Base-by-base conservation (phyloP, 2,888 invertebrate genomes). In the Andrena minutula region DNA sequence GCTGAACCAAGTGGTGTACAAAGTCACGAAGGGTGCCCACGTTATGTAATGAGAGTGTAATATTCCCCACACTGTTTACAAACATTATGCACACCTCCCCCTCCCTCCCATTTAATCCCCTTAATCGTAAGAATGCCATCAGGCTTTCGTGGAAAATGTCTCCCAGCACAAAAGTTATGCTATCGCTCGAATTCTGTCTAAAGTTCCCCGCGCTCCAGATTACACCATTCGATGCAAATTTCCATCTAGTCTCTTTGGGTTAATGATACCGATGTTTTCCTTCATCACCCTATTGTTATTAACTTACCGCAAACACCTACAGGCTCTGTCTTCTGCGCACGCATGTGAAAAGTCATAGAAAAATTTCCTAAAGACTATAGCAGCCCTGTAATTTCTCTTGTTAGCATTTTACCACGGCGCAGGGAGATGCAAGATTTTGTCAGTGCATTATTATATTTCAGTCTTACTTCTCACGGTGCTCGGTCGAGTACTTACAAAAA, bases 381-480 rank as follows among this genome's bases (percentile, higher is more conserved):
- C 49, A 53, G 32, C 4, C 41, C 2, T n/a, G 5, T 61, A 82
- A 83, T 83, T 83, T 82, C 78, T 75, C 83, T 78, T 41, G 58
- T 83, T 78, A 73, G 32, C 65, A 75, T 83, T 74, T 75, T 74
- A 64, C 66, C 56, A 49, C 66, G 47, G 10, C 20, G 49, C 7
- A 20, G 20, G 20, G n/a, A 66, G 74, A 77, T 58, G 61, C 41
- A 58, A 83, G 83, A 83, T 78, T 83, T 75, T 74, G 78, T 75
- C 78, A 68, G 71, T 41, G 30, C 32, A 61, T 71, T 69, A 79
- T 83, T 83, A 83, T 75, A 64, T 72, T 69, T 49, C n/a, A 69
- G 71, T 16, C 66, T 72, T 68, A 75, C 64, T 83, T 83, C 83
- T 77, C 83, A 83, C 83, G 83, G 28, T 74, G 49, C 30, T 51